These are phyloP conservation scores for Eumacrocentrus americanus DNA, from an alignment of 2,888 invertebrate species.

Conservation along the genomic window DNA sequence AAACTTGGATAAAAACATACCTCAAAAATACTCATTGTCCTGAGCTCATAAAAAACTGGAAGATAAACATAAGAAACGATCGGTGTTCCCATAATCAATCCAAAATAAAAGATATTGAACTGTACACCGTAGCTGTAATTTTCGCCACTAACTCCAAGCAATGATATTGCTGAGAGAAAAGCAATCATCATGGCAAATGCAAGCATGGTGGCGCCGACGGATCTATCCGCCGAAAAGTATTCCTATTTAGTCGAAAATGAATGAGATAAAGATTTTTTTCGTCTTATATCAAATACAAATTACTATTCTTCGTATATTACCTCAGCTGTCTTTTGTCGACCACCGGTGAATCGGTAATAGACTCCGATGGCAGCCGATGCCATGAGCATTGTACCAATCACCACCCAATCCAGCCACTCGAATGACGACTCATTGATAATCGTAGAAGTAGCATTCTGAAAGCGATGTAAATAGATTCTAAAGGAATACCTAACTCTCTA, in stretches of 20 bases:
- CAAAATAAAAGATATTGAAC: constrained; percentile 78
- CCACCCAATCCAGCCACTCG: constrained; percentile 72
- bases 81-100: constrained; percentile 79
- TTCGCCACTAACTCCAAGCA: constrained; percentile 88
- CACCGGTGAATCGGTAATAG: constrained; percentile 85
- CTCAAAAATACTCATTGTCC: constrained; percentile 88
- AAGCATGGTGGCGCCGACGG: constrained; percentile 80
- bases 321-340: constrained; percentile 72
- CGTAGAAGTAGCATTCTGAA: neutral
- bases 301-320: constrained; percentile 20
- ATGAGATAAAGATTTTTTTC: neutral
- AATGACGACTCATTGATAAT: constrained; percentile 30
- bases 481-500: too few relatives aligned
- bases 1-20: too few relatives aligned
- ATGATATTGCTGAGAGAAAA: constrained; percentile 88
- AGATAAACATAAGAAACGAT: constrained; percentile 78
- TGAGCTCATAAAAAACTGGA: constrained; percentile 84
- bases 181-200: constrained; percentile 92
- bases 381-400: constrained; percentile 73
- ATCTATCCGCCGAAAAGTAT: constrained; percentile 81
- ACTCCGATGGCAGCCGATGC: constrained; percentile 81
- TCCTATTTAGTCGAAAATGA: constrained; percentile 64
- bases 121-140: constrained; percentile 84
- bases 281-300: neutral
- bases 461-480: too few relatives aligned